phyloP scores from a whole-genome alignment of 2,797 vertebrate species.

The Neosalanx taihuensis region DNA sequence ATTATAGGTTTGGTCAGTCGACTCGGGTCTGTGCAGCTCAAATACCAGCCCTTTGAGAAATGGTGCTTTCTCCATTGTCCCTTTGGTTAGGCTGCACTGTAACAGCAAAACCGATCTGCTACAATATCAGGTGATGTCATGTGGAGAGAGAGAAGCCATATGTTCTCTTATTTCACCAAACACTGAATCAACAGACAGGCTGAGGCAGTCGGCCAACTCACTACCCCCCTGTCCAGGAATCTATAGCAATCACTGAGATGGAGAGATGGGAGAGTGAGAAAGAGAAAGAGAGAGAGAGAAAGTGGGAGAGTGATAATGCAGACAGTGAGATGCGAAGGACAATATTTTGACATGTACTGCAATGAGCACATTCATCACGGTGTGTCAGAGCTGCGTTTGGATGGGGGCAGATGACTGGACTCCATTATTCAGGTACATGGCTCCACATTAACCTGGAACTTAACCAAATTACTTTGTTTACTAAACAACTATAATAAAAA shows the following conservation, averaged over 20 bases:
- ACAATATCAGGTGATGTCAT: constrained; percentile 68
- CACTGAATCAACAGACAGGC: constrained; percentile 64
- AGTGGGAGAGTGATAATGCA: constrained; percentile 29
- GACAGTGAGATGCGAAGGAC: constrained; percentile 7
- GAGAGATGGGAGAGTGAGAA: constrained; percentile 2
- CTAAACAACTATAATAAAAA: neutral
- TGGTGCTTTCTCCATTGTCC: neutral
- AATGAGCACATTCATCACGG: constrained; percentile 31
- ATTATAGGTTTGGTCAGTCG: neutral
- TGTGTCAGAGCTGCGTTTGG: constrained; percentile 4
- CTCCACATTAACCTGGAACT: neutral
- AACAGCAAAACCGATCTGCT: constrained; percentile 47
- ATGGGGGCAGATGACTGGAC: neutral
- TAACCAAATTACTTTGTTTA: neutral
- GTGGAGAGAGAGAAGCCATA: constrained; percentile 61
- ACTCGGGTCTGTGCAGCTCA: neutral
- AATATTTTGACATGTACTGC: constrained; percentile 51
- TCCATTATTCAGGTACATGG: constrained; percentile 26
- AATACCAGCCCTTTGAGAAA: neutral
- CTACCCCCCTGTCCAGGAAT: constrained; percentile 51
- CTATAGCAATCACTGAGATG: constrained; percentile 39
- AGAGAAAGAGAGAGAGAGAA: constrained; percentile 4
- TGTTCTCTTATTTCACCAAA: constrained; percentile 68
- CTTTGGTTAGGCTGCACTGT: constrained; percentile 13
- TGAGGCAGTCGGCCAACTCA: constrained; percentile 51